Evolutionary conservation across 1,140 invertebrate species (phyloP), one percentile per base, ranked within the genome.

Genomic region (Achatina immaculata): DNA sequence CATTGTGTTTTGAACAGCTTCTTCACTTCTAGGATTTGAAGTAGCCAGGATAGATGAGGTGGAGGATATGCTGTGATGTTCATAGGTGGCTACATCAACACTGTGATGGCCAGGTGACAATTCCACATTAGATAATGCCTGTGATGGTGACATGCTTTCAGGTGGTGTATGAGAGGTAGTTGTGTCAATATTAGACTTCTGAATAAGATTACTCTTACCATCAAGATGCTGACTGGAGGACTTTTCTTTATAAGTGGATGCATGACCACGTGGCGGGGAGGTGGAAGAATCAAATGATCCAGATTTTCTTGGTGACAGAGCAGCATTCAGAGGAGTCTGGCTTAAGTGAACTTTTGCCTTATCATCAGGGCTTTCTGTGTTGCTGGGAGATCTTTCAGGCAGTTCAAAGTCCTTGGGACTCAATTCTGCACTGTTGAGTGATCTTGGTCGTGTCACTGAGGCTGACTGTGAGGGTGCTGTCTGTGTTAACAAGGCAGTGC

Each of bases 1-100:
- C 71, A 82, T 75, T 0, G 81, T 69, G 51, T 72, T 58, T 68
- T 78, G 75, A 24, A 82, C 34, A 1, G 31, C 21, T 6, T 78
- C 76, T 3, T 69, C 51, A 11, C 43, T 77, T 1, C 34, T 66
- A 14, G 58, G 51, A 0, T 28, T 69, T 0, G 72, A 81, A 31
- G 55, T 7, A 1, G n/a, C 14, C 0, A n/a, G 62, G 24, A 0
- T 6, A 55, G 51, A 66, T 62, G 42, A 43, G 34, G 51, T 40
- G 68, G 71, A 66, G 24, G 11, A 11, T 34, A n/a, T 78, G 81
- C 14, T 82, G 76, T 31, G 62, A 55, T n/a, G 75, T 62, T 43
- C 48, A 66, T 9, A 48, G 58, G 38, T 38, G 72, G 45, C 68
- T 19, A 31, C 21, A 42, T 71, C 51, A 69, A 31, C 58, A 43